Conservation (phyloP, 2,797 vertebrate genomes). For the Chromobotia macracanthus region DNA sequence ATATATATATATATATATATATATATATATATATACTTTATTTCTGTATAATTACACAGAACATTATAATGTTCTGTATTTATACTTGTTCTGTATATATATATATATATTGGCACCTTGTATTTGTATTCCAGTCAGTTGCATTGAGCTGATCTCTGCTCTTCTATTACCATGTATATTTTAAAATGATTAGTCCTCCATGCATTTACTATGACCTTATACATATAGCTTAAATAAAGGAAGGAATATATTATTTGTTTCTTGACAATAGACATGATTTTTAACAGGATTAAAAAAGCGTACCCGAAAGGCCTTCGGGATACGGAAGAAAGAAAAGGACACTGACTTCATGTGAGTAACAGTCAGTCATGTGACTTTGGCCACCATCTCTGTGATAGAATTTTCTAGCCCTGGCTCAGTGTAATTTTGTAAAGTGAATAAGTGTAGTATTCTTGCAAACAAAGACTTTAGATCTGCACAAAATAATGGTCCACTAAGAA, state of each 20-base stretch:
- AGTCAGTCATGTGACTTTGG: neutral
- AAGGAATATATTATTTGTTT: neutral
- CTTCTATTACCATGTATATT: neutral
- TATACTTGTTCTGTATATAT: too few species aligned
- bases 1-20: neutral
- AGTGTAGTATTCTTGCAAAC: too few species aligned
- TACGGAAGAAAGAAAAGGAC: slow-evolving; percentile 97
- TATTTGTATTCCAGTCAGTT: too few species aligned
- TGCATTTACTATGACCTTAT: neutral
- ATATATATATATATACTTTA: too few species aligned
- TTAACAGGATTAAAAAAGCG: slow-evolving; percentile 93
- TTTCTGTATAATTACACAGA: too few species aligned
- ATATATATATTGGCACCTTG: too few species aligned
- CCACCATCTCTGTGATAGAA: neutral
- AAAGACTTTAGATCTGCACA: too few species aligned
- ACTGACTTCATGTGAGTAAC: slow-evolving; percentile 89
- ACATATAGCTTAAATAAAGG: neutral
- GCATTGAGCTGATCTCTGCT: too few species aligned
- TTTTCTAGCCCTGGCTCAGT: too few species aligned
- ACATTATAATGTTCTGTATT: too few species aligned
- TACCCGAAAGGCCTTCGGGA: slow-evolving; percentile 94
- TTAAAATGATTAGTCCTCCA: neutral
- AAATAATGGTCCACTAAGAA: too few species aligned
- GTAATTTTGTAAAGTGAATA: too few species aligned
- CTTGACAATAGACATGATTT: neutral